Percentiles rank a stretch among this genome's conserved stretches.
Conservation (phyloP, 2,888 invertebrate species). For the Tachina grossa region DNA sequence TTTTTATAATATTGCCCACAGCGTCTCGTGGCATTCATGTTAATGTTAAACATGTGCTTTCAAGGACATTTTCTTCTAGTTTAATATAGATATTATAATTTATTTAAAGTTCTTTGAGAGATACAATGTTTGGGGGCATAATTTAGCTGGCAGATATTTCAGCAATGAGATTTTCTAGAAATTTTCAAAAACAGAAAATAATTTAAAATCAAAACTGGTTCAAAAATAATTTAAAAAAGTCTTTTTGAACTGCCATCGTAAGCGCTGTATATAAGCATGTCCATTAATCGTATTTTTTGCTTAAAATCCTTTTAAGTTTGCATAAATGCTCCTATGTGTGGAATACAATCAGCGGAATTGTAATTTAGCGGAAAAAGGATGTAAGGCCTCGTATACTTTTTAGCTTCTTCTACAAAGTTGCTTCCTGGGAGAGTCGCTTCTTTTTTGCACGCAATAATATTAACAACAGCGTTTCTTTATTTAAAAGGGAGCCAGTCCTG, state of each 20-base stretch:
- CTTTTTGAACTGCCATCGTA: not conserved
- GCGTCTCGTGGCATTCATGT: too few species aligned
- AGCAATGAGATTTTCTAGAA: too few species aligned
- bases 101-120: too few species aligned
- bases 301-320: not conserved
- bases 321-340: conserved; percentile 48
- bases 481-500: conserved; percentile 33
- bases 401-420: conserved; percentile 62
- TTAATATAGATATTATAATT: too few species aligned
- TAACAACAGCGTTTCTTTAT: conserved; percentile 29
- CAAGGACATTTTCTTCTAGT: too few species aligned
- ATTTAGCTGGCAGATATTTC: too few species aligned
- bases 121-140: too few species aligned
- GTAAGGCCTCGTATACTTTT: conserved; percentile 74
- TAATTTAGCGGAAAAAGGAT: conserved; percentile 81
- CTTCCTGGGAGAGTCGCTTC: conserved; percentile 49
- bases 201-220: too few species aligned
- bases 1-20: too few species aligned
- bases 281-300: not conserved
- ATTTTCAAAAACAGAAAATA: too few species aligned
- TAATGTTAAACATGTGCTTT: too few species aligned
- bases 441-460: conserved; percentile 42
- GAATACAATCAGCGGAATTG: conserved; percentile 82
- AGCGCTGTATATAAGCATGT: not conserved
- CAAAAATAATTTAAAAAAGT: not conserved